phyloP scores from a whole-genome alignment of 2,888 invertebrate species.

The Dicycla oo region DNA sequence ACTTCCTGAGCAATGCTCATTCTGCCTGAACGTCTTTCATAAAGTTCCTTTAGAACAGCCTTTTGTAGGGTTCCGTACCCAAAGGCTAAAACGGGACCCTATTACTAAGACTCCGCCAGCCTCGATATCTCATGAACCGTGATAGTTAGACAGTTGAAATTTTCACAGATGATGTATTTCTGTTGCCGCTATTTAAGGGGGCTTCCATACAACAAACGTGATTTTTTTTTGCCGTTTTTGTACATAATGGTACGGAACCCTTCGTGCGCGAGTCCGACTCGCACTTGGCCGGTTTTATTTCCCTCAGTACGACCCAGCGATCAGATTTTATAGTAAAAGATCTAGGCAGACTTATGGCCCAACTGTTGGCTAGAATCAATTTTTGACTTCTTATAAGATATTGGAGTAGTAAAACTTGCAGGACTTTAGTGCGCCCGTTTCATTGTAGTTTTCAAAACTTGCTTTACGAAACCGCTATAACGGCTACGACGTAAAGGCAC shows the following conservation, averaged over 20 bases:
- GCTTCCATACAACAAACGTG: no score
- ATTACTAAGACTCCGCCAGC: no score
- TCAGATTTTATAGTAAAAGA: constrained; percentile 29
- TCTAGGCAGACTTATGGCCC: constrained; percentile 2
- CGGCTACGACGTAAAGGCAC: neutral
- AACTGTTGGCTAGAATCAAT: constrained; percentile 18
- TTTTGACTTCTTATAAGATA: constrained; percentile 21
- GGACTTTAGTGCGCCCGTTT: neutral
- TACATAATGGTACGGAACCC: no score
- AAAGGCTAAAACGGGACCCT: no score
- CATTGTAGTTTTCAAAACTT: neutral
- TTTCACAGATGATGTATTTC: no score
- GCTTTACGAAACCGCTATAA: neutral
- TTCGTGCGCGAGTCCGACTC: no score
- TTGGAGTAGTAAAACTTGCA: constrained; percentile 6
- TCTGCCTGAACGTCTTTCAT: constrained; percentile 21
- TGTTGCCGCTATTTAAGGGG: no score
- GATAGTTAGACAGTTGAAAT: no score
- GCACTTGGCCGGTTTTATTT: no score
- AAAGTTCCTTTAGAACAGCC: constrained; percentile 28
- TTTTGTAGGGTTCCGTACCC: no score
- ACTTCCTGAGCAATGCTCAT: constrained; percentile 31
- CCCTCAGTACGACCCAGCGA: constrained; percentile 1
- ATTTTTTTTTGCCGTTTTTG: no score
- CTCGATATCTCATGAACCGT: no score